Base-by-base conservation (phyloP, 1,140 invertebrate species). In the Anastatus disparis region DNA sequence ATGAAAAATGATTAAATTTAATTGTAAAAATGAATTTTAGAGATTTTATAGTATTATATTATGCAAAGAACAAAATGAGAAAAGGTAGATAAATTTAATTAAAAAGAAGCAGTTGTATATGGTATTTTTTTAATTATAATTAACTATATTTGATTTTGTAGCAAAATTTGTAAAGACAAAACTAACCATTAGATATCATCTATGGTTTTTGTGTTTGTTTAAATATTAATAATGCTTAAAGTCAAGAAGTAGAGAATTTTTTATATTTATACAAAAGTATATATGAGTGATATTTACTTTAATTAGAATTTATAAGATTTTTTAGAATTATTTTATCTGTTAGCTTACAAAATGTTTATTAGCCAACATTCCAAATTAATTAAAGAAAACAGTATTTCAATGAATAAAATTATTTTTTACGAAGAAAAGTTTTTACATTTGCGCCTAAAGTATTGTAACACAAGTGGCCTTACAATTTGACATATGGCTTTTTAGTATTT, bases 401-500 rank as follows among this genome's bases (percentile, higher is more conserved):
- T 58, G 1, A 10, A 31, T 62, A 53, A 62, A 59, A 59, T 68
- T 27, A 62, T 69, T 12, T 53, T 62, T 4, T 40, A 66, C 20
- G 44, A 12, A 44, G n/a, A n/a, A 38, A 13, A 53, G 35, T 38
- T 40, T n/a, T 44, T 48, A 46, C 15, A 53, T 13, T 24, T 59
- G 53, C 22, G 55, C 24, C 42, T 24, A n/a, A 56, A 44, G 10
- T 27, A 31, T 38, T 69, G 10, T 56, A 44, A 70, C 22, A 17
- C 15, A 27, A 70, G 48, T 55, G 29, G 17, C 46, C 63, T 67
- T 66, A 38, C 6, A 53, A 68, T n/a, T 27, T 44, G 1, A 42
- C 22, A 53, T 17, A 56, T 63, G 58, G 64, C 59, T 67, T 40
- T 55, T 63, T 15, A 65, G 38, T 69, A 38, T 69, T 48, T 70